Percentiles rank a stretch among this genome's conserved stretches.
Conservation (phyloP, 2,797 vertebrate genomes). For the Glossophaga mutica region DNA sequence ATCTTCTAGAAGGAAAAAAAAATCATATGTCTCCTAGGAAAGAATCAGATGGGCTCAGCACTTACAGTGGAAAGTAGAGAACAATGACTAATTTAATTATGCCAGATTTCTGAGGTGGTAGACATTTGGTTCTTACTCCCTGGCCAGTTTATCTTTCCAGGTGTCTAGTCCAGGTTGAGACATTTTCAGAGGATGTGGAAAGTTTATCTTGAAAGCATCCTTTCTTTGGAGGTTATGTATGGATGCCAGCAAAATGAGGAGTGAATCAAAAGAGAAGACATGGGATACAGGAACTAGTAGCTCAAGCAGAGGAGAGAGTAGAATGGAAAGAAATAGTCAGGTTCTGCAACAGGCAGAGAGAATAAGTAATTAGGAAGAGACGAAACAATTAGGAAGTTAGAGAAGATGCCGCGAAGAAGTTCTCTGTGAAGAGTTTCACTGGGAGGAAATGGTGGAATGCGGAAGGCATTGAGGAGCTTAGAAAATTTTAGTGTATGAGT, state of each 20-base stretch:
- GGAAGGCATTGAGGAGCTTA: not conserved
- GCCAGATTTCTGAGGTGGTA: not conserved
- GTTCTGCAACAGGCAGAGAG: too few relatives aligned
- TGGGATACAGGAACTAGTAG: not conserved
- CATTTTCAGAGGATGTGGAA: not conserved
- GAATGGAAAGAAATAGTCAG: not conserved
- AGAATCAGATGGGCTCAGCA: not conserved
- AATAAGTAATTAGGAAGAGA: not conserved
- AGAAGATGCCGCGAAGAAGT: not conserved
- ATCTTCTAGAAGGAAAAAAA: not conserved
- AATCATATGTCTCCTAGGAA: not conserved
- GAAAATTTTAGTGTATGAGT: not conserved
- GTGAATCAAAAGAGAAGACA: not conserved
- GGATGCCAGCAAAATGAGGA: not conserved
- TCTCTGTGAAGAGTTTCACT: not conserved
- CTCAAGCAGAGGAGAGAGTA: not conserved
- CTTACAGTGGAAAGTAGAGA: not conserved
- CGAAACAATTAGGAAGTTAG: not conserved
- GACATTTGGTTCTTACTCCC: not conserved
- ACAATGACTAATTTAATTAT: not conserved
- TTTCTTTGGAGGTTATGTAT: not conserved
- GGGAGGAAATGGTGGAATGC: not conserved
- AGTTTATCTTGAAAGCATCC: not conserved
- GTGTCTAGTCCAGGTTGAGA: not conserved
- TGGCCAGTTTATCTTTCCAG: not conserved